Conservation (phyloP, 2,113 vertebrate species). For the Esox niger region DNA sequence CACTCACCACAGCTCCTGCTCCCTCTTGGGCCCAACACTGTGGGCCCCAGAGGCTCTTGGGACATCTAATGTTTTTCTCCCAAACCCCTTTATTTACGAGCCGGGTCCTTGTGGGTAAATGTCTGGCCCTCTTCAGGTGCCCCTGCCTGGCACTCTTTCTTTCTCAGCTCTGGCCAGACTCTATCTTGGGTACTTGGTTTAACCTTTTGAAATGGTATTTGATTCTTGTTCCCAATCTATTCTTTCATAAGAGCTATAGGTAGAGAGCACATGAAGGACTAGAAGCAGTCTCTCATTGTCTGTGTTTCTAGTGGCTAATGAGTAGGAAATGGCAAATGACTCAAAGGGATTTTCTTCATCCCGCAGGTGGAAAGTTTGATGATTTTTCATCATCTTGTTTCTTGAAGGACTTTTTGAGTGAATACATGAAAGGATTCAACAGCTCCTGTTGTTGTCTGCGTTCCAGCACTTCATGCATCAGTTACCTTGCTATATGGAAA, state of each 20-base stretch:
- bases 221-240: slow-evolving; percentile 39
- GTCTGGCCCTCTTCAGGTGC: slow-evolving; percentile 78
- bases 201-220: slow-evolving; percentile 68
- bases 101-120: slow-evolving; percentile 61
- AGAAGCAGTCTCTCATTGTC: slow-evolving; percentile 59
- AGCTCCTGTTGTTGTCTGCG: too few species aligned
- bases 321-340: slow-evolving; percentile 67
- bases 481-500: too few species aligned
- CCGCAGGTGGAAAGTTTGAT: slow-evolving; percentile 40
- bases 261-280: slow-evolving; percentile 60
- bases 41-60: slow-evolving; percentile 63
- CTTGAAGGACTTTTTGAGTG: not conserved
- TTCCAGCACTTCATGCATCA: too few species aligned
- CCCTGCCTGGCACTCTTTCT: slow-evolving; percentile 56
- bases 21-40: slow-evolving; percentile 62
- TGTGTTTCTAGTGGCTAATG: slow-evolving; percentile 60
- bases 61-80: slow-evolving; percentile 59
- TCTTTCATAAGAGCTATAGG: slow-evolving; percentile 26
- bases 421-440: too few species aligned
- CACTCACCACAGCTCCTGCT: slow-evolving; percentile 58
- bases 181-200: slow-evolving; percentile 60
- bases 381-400: not conserved
- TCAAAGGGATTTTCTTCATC: slow-evolving; percentile 37
- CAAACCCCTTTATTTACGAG: slow-evolving; percentile 44
- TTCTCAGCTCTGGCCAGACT: slow-evolving; percentile 20